Base-by-base conservation (phyloP, 2,113 vertebrate species). In the Rhinolophus ferrumequinum region DNA sequence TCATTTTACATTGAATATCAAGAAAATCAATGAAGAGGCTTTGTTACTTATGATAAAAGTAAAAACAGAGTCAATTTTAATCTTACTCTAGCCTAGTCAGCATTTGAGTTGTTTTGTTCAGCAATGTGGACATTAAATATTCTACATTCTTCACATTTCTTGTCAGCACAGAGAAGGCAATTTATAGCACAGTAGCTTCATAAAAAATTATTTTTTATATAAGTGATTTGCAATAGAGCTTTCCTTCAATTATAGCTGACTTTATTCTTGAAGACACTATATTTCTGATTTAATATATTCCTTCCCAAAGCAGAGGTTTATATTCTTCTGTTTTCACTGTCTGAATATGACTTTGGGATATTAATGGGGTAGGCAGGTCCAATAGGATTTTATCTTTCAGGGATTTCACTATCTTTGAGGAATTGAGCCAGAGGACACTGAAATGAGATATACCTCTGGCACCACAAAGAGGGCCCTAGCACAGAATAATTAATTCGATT, bases 251-350 rank as follows among this genome's bases (percentile, higher is more conserved):
- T 67, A 83, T 93, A 60, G 30, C 30, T 92, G 33, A 82, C 75
- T 82, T 90, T 69, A 77, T 72, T 94, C 50, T 97, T 90, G 62
- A 82, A 76, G 47, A 94, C 1, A n/a, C 62, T 94, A 2, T 83
- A 60, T 87, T 90, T 95, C 41, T 87, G 30, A 95, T 67, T 95
- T 83, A 41, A 83, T 56, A 70, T 92, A 90, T 93, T 95, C 47
- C 26, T 93, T 69, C 56, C 28, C 24, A 79, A 72, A 56, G 3
- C 11, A 12, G 3, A 24, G 19, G 56, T 88, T 96, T 86, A 50
- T 82, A 35, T 64, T 79, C 66, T 82, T 38, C 14, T 90, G 10
- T 52, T 95, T 95, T 90, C 44, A 73, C 21, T 77, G n/a, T 56
- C 54, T 94, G 90, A 79, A 79, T 6, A 35, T 90, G 56, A 87